Conservation (phyloP, 1,140 invertebrate species). For the Pomacea maculata region DNA sequence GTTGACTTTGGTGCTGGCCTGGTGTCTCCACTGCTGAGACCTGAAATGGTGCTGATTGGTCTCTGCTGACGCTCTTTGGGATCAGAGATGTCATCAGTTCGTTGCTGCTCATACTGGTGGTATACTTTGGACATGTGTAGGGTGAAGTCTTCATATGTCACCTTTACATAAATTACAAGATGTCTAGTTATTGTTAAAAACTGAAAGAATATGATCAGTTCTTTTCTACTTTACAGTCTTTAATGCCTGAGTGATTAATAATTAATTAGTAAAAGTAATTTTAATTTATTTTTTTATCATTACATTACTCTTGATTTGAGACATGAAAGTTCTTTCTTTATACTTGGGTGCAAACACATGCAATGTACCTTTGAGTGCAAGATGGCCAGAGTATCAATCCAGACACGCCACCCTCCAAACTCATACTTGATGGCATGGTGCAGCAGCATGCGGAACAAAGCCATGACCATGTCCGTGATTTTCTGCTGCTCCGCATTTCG, state of each 20-base stretch:
- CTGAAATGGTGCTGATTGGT: slow-evolving; percentile 95
- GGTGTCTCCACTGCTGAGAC: slow-evolving; percentile 57
- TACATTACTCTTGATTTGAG: slow-evolving; percentile 2
- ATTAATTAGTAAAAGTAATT: too few relatives aligned
- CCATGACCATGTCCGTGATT: slow-evolving; percentile 98
- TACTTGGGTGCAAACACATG: neutral
- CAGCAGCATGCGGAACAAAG: slow-evolving; percentile 94
- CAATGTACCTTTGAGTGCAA: slow-evolving; percentile 93
- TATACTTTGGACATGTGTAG: slow-evolving; percentile 78
- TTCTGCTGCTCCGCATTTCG: slow-evolving; percentile 94
- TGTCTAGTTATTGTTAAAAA: too few relatives aligned
- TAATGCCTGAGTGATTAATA: too few relatives aligned
- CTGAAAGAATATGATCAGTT: too few relatives aligned
- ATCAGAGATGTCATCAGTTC: slow-evolving; percentile 93
- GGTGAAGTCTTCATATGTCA: slow-evolving; percentile 89
- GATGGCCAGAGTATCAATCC: slow-evolving; percentile 99
- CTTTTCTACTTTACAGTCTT: too few relatives aligned
- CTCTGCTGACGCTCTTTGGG: slow-evolving; percentile 88
- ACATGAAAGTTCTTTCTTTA: too few relatives aligned
- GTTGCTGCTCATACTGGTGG: slow-evolving; percentile 92
- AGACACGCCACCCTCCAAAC: slow-evolving; percentile 99
- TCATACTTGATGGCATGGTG: slow-evolving; percentile 99
- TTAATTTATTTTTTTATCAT: neutral
- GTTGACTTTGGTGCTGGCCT: slow-evolving; percentile 49
- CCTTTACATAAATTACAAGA: slow-evolving; percentile 34